Conservation (phyloP, 2,888 invertebrate species). For the Arenicola marina region DNA sequence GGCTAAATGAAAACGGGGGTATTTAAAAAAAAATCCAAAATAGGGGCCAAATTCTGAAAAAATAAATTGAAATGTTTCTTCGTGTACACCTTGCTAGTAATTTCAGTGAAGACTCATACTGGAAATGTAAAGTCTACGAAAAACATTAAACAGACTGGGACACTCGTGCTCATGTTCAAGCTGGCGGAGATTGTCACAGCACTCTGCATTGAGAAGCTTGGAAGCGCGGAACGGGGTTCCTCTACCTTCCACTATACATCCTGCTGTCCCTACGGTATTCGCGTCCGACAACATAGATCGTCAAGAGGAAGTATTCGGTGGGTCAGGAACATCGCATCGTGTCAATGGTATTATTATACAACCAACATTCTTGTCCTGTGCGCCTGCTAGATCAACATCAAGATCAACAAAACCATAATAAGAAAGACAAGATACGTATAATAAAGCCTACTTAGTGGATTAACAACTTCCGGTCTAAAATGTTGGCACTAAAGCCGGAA, state of each 20-base stretch:
- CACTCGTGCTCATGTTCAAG: background rate
- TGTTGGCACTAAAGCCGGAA: background rate
- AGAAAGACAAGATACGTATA: background rate
- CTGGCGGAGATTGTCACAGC: background rate
- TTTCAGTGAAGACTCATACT: no score
- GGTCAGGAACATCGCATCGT: background rate
- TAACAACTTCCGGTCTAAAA: no score
- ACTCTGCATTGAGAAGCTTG: slow-evolving; percentile 1
- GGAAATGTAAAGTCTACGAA: no score
- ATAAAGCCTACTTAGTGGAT: no score
- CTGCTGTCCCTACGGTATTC: slow-evolving; percentile 1
- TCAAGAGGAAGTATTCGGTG: background rate
- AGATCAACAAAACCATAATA: no score
- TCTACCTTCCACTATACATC: slow-evolving; percentile 1
- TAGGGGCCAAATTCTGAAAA: no score
- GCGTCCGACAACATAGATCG: slow-evolving; percentile 5
- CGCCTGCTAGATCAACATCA: background rate
- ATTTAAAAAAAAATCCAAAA: no score
- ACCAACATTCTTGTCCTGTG: slow-evolving; percentile 1
- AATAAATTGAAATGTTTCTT: no score
- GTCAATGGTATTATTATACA: slow-evolving; percentile 4
- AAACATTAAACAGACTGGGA: no score
- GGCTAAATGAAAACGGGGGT: no score
- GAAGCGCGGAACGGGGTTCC: background rate
- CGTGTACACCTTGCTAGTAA: no score